These are phyloP conservation scores for Canis aureus DNA, from an alignment of 2,113 vertebrate genomes.

Conservation along the genomic window DNA sequence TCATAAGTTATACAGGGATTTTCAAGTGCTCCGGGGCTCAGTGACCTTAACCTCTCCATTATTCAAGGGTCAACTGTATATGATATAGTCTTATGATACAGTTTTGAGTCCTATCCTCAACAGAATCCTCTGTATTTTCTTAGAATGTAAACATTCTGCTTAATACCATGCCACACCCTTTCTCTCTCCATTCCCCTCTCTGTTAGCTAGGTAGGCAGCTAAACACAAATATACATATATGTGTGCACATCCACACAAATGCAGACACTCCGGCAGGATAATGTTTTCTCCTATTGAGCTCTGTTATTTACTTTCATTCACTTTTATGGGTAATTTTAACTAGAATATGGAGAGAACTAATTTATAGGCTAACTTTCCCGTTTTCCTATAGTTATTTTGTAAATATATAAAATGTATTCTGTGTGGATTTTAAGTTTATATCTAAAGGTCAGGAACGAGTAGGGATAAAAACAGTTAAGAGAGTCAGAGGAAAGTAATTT, in stretches of 20 bases:
- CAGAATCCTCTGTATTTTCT: not conserved
- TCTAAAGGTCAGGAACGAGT: not conserved
- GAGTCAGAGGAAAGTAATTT: conserved; percentile 15
- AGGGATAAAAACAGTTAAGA: conserved; percentile 20
- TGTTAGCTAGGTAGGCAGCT: not conserved
- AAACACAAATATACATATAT: not conserved
- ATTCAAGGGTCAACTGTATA: not conserved
- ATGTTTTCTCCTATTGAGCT: not conserved
- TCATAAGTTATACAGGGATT: not conserved
- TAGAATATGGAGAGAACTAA: not conserved
- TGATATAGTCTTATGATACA: not conserved
- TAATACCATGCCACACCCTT: not conserved
- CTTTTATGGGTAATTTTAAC: conserved; percentile 5
- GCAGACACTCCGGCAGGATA: not conserved
- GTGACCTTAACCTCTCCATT: not conserved
- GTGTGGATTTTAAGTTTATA: conserved; percentile 32
- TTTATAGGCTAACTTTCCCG: not conserved
- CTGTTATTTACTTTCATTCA: not conserved
- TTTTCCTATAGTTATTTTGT: not conserved
- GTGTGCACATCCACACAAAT: not conserved
- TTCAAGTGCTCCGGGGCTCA: not conserved
- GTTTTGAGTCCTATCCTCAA: not conserved
- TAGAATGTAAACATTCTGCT: conserved; percentile 11
- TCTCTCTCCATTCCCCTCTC: not conserved
- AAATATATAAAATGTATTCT: not conserved